These are phyloP conservation scores for Coendou prehensilis DNA, from an alignment of 2,797 vertebrate genomes.

Conservation along the genomic window DNA sequence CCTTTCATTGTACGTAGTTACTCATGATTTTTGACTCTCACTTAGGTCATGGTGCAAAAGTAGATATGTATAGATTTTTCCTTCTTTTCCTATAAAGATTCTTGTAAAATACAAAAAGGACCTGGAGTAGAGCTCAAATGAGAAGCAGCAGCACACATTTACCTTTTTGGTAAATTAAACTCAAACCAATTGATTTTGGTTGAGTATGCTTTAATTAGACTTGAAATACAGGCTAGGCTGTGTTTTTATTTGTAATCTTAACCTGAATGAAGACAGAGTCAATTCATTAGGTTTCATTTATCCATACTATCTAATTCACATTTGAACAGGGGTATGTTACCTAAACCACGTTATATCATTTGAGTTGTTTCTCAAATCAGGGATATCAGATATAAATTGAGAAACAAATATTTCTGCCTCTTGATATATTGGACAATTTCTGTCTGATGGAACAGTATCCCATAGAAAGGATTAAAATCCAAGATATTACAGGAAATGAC, in stretches of 20 bases:
- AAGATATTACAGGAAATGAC: background rate
- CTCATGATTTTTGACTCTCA: background rate
- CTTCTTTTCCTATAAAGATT: background rate
- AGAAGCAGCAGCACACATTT: background rate
- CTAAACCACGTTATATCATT: slow-evolving; percentile 63
- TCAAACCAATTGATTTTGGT: slow-evolving; percentile 29
- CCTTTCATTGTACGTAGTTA: background rate
- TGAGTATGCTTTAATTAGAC: slow-evolving; percentile 35
- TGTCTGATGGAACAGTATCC: background rate
- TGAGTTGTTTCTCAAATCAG: slow-evolving; percentile 58
- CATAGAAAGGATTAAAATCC: slow-evolving; percentile 31
- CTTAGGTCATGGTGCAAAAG: background rate
- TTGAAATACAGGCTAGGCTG: background rate
- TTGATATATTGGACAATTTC: background rate
- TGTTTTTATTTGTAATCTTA: slow-evolving; percentile 15
- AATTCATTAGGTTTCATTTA: background rate
- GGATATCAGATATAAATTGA: slow-evolving; percentile 72
- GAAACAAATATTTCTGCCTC: slow-evolving; percentile 22
- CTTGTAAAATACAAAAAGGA: background rate
- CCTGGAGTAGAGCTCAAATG: background rate
- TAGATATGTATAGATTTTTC: background rate
- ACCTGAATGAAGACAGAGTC: slow-evolving; percentile 1
- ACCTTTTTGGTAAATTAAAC: background rate
- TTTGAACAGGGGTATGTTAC: background rate
- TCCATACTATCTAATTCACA: background rate